phyloP scores from a whole-genome alignment of 2,888 invertebrate genomes.

The Euzetes globulus region DNA sequence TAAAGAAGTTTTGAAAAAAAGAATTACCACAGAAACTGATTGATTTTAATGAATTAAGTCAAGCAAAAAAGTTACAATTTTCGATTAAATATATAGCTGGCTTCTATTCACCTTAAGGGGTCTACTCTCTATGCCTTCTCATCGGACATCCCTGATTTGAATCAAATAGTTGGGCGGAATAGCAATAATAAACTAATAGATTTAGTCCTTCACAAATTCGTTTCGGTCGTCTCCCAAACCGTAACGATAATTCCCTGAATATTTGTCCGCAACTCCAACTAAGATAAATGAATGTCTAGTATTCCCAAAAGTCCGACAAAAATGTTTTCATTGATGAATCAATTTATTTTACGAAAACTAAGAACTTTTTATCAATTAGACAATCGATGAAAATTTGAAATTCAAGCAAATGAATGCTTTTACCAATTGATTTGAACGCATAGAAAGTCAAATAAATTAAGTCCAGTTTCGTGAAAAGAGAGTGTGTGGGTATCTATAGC shows the following conservation, averaged over 20 bases:
- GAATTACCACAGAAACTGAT: too few relatives aligned
- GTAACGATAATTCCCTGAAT: not conserved
- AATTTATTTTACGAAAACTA: not conserved
- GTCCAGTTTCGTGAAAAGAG: too few relatives aligned
- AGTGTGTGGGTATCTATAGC: too few relatives aligned
- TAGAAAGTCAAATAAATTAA: too few relatives aligned
- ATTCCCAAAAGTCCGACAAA: not conserved
- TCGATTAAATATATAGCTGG: too few relatives aligned
- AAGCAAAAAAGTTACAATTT: too few relatives aligned
- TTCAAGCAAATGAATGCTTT: not conserved
- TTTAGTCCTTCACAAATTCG: not conserved
- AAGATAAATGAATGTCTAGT: constrained; percentile 13
- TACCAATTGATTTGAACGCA: too few relatives aligned
- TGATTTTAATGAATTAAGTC: too few relatives aligned
- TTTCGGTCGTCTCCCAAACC: not conserved
- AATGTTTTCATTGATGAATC: not conserved
- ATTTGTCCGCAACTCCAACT: not conserved
- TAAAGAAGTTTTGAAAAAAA: too few relatives aligned
- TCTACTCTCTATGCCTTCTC: too few relatives aligned
- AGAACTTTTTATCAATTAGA: not conserved
- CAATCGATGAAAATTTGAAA: not conserved
- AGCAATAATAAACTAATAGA: not conserved
- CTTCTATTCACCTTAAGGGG: too few relatives aligned
- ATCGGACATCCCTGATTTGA: not conserved
- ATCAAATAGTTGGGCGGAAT: not conserved